These are phyloP conservation scores for Marcusenius ussheri DNA, from an alignment of 2,113 vertebrate genomes.

Conservation along the genomic window DNA sequence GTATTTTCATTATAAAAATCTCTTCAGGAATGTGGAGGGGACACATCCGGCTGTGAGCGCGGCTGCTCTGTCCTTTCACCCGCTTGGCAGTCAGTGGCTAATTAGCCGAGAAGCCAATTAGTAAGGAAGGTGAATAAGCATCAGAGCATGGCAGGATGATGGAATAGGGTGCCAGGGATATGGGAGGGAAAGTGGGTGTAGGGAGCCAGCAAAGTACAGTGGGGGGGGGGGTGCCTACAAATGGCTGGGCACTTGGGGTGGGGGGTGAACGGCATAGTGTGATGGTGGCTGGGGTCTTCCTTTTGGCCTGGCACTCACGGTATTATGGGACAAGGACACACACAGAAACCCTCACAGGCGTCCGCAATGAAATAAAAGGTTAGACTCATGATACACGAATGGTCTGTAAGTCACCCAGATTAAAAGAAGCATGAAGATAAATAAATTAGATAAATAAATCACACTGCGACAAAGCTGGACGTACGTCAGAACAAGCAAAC, in stretches of 20 bases:
- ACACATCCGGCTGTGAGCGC: slow-evolving; percentile 46
- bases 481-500: not conserved
- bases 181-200: not conserved
- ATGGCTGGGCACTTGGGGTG: not conserved
- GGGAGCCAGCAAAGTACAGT: not conserved
- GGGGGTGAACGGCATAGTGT: not conserved
- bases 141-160: slow-evolving; percentile 50
- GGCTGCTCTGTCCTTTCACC: slow-evolving; percentile 47
- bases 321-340: not conserved
- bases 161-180: not conserved
- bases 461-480: not conserved
- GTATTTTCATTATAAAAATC: slow-evolving; percentile 44
- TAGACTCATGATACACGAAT: not conserved
- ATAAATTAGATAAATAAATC: not conserved
- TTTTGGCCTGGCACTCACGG: not conserved
- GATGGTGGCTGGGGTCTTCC: not conserved
- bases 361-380: not conserved
- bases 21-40: slow-evolving; percentile 48
- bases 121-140: slow-evolving; percentile 56
- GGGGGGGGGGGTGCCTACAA: not conserved
- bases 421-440: not conserved
- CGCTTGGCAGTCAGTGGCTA: slow-evolving; percentile 54
- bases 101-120: slow-evolving; percentile 63
- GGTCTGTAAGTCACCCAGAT: not conserved
- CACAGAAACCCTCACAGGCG: not conserved